Evolutionary conservation across 2,113 vertebrate species (phyloP).

Genomic region (Madoqua kirkii): DNA sequence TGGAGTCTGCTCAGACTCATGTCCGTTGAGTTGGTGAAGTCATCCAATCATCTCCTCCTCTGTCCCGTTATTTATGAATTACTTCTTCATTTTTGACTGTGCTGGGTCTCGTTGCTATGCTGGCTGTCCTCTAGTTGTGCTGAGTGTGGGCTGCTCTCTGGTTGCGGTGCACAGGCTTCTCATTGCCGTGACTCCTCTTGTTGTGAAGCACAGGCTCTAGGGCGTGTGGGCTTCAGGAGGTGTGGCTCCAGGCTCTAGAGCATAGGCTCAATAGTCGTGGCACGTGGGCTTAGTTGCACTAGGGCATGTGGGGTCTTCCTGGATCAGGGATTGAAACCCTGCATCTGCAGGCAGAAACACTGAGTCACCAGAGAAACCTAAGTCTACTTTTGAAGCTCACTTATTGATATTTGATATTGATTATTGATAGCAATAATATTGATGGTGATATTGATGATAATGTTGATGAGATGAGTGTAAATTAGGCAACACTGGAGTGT

Average conservation of each 20-base stretch:
- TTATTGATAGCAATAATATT: neutral
- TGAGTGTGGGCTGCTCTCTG: neutral
- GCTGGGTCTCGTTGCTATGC: fast-evolving
- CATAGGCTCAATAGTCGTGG: neutral
- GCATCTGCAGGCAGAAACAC: neutral
- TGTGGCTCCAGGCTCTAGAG: neutral
- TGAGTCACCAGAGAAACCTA: neutral
- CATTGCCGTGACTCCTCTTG: neutral
- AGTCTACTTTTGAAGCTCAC: neutral
- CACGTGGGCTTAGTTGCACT: neutral
- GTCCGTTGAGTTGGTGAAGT: neutral
- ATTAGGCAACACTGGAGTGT: neutral
- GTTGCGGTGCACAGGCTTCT: neutral
- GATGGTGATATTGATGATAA: neutral
- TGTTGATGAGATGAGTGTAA: neutral
- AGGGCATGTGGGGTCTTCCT: neutral
- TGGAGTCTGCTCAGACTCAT: neutral
- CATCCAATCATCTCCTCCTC: neutral
- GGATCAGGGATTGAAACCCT: neutral
- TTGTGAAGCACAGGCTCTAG: fast-evolving
- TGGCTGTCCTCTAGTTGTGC: neutral
- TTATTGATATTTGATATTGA: neutral
- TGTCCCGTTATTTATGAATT: neutral
- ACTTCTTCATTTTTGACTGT: neutral
- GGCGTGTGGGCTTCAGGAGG: fast-evolving